These are phyloP conservation scores for Dolomedes plantarius DNA, from an alignment of 2,888 invertebrate genomes.

Conservation along the genomic window DNA sequence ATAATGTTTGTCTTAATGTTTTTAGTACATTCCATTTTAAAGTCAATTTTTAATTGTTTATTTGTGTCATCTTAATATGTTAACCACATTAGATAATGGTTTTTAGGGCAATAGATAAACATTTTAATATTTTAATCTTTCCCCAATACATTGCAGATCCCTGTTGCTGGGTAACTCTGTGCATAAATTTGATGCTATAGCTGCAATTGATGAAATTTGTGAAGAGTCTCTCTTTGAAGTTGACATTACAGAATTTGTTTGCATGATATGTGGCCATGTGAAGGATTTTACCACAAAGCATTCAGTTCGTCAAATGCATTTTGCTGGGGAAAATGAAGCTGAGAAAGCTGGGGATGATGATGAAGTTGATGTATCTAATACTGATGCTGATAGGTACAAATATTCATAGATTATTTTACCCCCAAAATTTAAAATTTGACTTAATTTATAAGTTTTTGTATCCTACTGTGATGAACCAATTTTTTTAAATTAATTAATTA, in stretches of 20 bases:
- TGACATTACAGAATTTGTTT: conserved; percentile 83
- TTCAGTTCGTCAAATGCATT: conserved; percentile 70
- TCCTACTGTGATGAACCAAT: too few relatives aligned
- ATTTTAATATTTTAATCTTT: too few relatives aligned
- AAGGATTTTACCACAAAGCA: conserved; percentile 76
- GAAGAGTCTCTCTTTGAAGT: conserved; percentile 83
- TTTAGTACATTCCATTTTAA: too few relatives aligned
- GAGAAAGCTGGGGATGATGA: not conserved
- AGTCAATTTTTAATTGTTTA: too few relatives aligned
- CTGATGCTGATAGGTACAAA: not conserved
- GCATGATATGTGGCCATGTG: conserved; percentile 81
- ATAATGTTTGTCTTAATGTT: too few relatives aligned
- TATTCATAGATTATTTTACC: too few relatives aligned
- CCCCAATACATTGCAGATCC: conserved; percentile 79
- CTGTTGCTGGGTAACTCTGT: conserved; percentile 81
- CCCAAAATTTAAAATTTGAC: not conserved
- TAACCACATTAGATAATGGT: too few relatives aligned
- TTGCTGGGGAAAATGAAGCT: conserved; percentile 20
- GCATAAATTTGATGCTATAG: conserved; percentile 82
- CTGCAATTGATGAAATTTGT: conserved; percentile 83
- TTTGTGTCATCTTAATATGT: too few relatives aligned
- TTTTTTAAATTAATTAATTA: too few relatives aligned
- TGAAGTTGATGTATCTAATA: not conserved
- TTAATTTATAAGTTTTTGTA: too few relatives aligned
- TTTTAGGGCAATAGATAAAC: too few relatives aligned